Evolutionary conservation across 2,113 vertebrate genomes (phyloP).

Genomic region (Lampris incognitus): DNA sequence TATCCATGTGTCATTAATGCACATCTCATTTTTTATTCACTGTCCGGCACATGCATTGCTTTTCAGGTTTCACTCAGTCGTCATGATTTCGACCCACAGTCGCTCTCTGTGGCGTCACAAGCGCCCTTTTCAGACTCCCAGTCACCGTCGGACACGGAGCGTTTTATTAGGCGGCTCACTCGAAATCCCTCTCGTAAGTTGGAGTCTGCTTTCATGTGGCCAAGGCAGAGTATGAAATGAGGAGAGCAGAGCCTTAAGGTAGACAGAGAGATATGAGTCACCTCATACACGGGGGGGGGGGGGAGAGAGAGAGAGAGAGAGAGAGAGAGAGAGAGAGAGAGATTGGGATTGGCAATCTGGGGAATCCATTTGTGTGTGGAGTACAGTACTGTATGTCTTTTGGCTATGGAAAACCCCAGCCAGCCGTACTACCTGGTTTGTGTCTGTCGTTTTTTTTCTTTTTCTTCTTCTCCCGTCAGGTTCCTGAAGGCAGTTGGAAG

Average conservation of each 20-base stretch:
- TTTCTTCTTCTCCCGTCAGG: no score
- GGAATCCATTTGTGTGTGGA: slow-evolving; percentile 24
- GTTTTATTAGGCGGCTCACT: slow-evolving; percentile 53
- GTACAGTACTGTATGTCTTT: slow-evolving; percentile 1
- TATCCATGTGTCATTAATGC: neutral
- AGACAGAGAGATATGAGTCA: slow-evolving; percentile 34
- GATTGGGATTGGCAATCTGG: slow-evolving; percentile 4
- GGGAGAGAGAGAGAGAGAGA: no score
- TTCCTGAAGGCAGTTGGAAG: no score
- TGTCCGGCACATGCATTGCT: neutral
- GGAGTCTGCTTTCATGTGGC: slow-evolving; percentile 45
- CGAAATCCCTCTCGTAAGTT: slow-evolving; percentile 37
- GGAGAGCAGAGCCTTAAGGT: slow-evolving; percentile 10
- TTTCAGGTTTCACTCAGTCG: slow-evolving; percentile 44
- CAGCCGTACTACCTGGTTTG: slow-evolving; percentile 20
- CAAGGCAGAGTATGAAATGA: neutral
- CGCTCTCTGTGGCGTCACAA: slow-evolving; percentile 29
- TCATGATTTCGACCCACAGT: slow-evolving; percentile 37
- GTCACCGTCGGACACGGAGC: slow-evolving; percentile 16
- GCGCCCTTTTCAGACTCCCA: slow-evolving; percentile 44
- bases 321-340: neutral
- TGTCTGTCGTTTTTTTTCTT: no score
- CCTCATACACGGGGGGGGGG: no score
- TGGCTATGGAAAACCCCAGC: neutral
- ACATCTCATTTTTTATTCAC: neutral